phyloP scores from a whole-genome alignment of 1,140 invertebrate genomes.

The Saccostrea echinata region DNA sequence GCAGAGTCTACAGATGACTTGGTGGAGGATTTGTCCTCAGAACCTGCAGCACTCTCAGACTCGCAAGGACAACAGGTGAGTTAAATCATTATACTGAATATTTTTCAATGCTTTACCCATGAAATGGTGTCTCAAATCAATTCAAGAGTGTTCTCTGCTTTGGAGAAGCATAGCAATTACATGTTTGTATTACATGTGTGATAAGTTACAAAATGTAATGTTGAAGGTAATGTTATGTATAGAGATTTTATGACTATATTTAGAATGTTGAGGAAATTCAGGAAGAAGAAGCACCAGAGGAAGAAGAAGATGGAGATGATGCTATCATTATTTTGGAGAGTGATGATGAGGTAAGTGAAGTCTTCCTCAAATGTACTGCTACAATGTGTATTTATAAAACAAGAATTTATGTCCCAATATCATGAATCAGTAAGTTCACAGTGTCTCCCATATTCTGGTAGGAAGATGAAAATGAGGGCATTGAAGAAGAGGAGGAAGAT shows the following conservation, averaged over 20 bases:
- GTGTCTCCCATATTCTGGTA: conserved; percentile 53
- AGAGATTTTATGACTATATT: not conserved
- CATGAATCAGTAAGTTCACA: not conserved
- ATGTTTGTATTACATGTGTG: too few species aligned
- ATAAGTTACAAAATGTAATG: too few species aligned
- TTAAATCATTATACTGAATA: not conserved
- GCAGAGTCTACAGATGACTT: not conserved
- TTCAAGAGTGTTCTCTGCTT: too few species aligned
- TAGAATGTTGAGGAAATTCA: conserved; percentile 34
- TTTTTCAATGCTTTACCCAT: too few species aligned
- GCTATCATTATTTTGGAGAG: conserved; percentile 88
- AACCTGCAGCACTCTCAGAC: not conserved
- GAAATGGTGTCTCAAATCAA: too few species aligned
- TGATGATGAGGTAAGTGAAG: conserved; percentile 82
- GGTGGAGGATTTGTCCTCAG: not conserved
- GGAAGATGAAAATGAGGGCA: conserved; percentile 59
- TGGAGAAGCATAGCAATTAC: too few species aligned
- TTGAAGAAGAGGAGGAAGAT: conserved; percentile 75
- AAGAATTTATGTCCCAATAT: not conserved
- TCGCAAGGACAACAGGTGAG: not conserved
- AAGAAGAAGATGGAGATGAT: conserved; percentile 81
- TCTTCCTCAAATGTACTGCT: too few species aligned
- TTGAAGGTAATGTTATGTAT: too few species aligned
- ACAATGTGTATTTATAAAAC: too few species aligned
- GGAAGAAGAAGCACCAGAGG: conserved; percentile 80